Base-by-base conservation (phyloP, 37 sponge, comb jelly and placozoan genomes). In the Aphrocallistes beatrix region DNA sequence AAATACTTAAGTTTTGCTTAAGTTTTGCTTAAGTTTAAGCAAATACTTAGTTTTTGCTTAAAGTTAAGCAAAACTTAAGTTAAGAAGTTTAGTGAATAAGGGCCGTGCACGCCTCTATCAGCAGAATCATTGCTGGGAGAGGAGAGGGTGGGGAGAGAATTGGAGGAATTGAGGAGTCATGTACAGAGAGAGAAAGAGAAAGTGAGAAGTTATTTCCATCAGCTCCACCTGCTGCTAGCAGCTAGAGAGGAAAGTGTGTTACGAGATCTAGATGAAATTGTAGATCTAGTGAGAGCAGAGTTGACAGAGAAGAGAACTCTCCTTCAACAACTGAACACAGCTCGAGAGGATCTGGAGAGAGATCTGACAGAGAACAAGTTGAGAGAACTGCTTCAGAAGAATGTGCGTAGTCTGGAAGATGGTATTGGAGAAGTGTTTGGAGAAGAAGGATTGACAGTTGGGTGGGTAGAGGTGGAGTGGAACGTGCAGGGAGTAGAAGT, bases 381-480 rank as follows among this genome's bases (percentile, higher is more conserved):
- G 75, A 60, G 75, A 28, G 34, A 21, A 19, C 28, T 60, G 34
- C 75, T 60, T 30, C 28, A 60, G 75, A 60, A 60, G 75, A 60
- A 60, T 60, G 28, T 60, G 3, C 75, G 75, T 32, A 60, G 28
- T 19, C 25, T 60, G 34, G 34, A 60, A 60, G 75, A 60, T 60
- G 21, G 34, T 19, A 60, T 60, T 30, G 34, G 75, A 60, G 75
- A 60, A 30, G 75, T 25, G 75, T n/a, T n/a, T n/a, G 75, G 10
- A 60, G 8, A 19, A 60, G n/a, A 30, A 30, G 34, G 75, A 25
- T 19, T 60, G 75, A 60, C 6, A 25, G 75, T 60, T 19, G 75
- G 75, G 75, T 60, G 75, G 75, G 75, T 60, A 32, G 75, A 60
- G 75, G 10, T 60, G 75, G 75, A 60, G 1, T 60, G 75, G 75